Base-by-base conservation (phyloP, 1,140 invertebrate genomes). In the Thalassaphorura encarpata region DNA sequence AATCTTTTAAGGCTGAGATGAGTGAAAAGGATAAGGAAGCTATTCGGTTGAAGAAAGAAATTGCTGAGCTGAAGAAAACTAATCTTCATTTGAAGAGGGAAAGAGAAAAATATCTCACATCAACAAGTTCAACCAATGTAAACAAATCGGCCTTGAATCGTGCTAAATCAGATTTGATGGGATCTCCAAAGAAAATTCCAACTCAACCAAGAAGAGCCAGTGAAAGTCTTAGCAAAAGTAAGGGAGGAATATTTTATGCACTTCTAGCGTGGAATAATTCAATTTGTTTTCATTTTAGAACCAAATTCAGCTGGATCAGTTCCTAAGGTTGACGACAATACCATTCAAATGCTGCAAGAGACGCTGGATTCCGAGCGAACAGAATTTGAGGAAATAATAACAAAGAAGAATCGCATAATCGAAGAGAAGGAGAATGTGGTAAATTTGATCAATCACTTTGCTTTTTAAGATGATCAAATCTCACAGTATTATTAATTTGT, bases 351-450 rank as follows among this genome's bases (percentile, higher is more conserved):
- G 23, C 50, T 57, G 11, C 46, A 58, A 29, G 15, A 26, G 1
- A 53, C 55, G 16, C 41, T 62, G 24, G 60, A 62, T 16, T 19
- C 33, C 2, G 60, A 62, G 36, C 21, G 60, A 41, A 5, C n/a
- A 8, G 52, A 62, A 42, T 62, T 62, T 51, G 60, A 58, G 40
- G 19, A 48, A 5, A 31, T 62, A 23, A 23, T 62, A 13, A 45
- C 23, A 43, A 46, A 58, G 11, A 62, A 62, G 29, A 50, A 45
- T 11, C 18, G 23, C 5, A 26, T 31, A 26, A 43, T 62, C 39
- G 45, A 39, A 1, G 52, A 54, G 6, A 46, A 51, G 18, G 60
- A 62, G 16, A 52, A 47, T 33, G 33, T 43, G 43, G 56, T 62
- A 26, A 46, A n/a, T n/a, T n/a, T n/a, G n/a, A n/a, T 36, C 33